Base-by-base conservation (phyloP, 2,888 invertebrate genomes). In the Sicus ferrugineus region DNA sequence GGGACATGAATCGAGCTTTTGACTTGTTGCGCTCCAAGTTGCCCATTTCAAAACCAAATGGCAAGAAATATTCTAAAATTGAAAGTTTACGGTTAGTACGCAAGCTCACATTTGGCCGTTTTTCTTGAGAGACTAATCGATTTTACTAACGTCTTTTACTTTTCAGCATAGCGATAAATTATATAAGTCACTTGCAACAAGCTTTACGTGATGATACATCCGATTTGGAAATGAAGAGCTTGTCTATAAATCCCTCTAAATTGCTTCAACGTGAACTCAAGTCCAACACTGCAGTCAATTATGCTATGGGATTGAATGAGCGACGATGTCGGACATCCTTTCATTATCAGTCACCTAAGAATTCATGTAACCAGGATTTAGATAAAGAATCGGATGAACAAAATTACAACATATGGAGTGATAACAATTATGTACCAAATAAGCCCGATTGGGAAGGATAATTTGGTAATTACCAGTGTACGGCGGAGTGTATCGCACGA, bases 11-110 rank as follows among this genome's bases (percentile, higher is more conserved):
- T 81, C 88, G 89, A 64, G 93, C 94, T 0, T 94, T 93, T 77
- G 94, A 94, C 79, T 84, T 90, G 52, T 86, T 94, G 19, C 88
- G 94, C 42, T 90, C 91, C 54, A 91, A 91, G 80, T 83, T 94
- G 73, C 93, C 93, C 0, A 89, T 90, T 76, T 90, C 90, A 64
- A 93, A 93, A 78, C 93, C 93, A 0, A 91, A 92, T 19, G 94
- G 94, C 73, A 94, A 94, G 83, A 94, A 94, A 81, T 89, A 94
- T 76, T 93, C 93, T 16, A 94, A 94, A 86, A 94, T 94, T 73
- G 94, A 94, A 80, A 91, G 93, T 50, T 87, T 94, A 16, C 89
- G 93, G 90, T 93, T 85, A 81, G 74, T 71, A 50, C 26, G 2
- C 2, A 16, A 11, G 19, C 11, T 23, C 11, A 42, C n/a, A n/a